phyloP scores from a whole-genome alignment of 2,113 vertebrate species.

The Alces alces region DNA sequence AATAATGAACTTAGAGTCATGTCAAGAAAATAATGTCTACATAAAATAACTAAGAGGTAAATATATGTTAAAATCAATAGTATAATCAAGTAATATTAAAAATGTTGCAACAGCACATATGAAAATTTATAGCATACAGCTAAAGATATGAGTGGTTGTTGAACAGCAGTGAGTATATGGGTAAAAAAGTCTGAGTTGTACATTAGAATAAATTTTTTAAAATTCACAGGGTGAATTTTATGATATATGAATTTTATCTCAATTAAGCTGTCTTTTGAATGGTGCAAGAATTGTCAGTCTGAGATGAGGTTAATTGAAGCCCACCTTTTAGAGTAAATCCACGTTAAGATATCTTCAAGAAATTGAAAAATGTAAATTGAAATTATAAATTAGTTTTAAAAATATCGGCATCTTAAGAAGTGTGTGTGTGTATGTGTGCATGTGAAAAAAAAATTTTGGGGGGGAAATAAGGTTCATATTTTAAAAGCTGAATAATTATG shows the following conservation, averaged over 20 bases:
- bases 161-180: background rate
- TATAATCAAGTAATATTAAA: background rate
- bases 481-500: background rate
- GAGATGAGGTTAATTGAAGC: background rate
- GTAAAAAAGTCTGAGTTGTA: background rate
- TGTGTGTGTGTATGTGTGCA: background rate
- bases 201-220: background rate
- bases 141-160: background rate
- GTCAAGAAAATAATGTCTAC: background rate
- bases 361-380: background rate
- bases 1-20: background rate
- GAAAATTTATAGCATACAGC: background rate
- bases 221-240: background rate
- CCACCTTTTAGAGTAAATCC: background rate
- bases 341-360: background rate
- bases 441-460: too few relatives aligned
- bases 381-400: background rate
- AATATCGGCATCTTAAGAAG: background rate
- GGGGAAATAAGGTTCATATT: background rate
- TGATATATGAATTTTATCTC: background rate
- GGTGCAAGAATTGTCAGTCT: background rate
- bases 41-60: background rate
- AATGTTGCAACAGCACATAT: background rate
- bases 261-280: background rate
- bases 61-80: background rate